Base-by-base conservation (phyloP, 2,797 vertebrate species). In the Acipenser transmontanus region DNA sequence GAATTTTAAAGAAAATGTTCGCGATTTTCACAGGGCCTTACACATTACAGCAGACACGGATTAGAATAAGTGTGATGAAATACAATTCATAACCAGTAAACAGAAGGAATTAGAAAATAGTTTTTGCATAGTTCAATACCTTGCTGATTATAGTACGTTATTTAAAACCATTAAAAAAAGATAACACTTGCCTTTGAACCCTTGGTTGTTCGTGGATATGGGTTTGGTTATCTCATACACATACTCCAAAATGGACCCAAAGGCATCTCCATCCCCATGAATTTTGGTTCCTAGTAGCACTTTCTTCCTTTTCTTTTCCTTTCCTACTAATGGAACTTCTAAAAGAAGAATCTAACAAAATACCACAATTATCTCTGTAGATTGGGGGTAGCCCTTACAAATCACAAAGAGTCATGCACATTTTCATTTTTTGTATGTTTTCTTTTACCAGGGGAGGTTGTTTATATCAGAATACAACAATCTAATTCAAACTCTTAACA, bases 221-320 rank as follows among this genome's bases (percentile, higher is more conserved):
- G 92, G 92, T 83, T 92, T 94, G 63, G 97, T 95, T 8, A 87
- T 86, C 85, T 98, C 94, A 54, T 96, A 87, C n/a, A 99, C 95
- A 79, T 95, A 99, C 82, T 99, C 94, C 85, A 99, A 77, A 78
- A 99, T 94, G 67, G 91, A 93, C 84, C 92, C 94, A 9, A 92
- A 89, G 85, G 88, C 84, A 83, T 99, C 95, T 76, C 86, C 86
- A 68, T 88, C 87, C 20, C 85, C 73, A 11, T 89, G 92, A 69
- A 99, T 89, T 84, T 94, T 96, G 59, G 94, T 95, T 61, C 92
- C 86, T 78, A 96, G 77, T 62, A 99, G 91, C 81, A 98, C 86
- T 80, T 97, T 99, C 81, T 93, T 97, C 72, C 87, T 90, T 76
- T 97, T 98, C 78, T 98, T 99, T 83, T 98, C 98, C 75, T 99